Base-by-base conservation (phyloP, 2,888 invertebrate species). In the Polydrusus pterygomalis region DNA sequence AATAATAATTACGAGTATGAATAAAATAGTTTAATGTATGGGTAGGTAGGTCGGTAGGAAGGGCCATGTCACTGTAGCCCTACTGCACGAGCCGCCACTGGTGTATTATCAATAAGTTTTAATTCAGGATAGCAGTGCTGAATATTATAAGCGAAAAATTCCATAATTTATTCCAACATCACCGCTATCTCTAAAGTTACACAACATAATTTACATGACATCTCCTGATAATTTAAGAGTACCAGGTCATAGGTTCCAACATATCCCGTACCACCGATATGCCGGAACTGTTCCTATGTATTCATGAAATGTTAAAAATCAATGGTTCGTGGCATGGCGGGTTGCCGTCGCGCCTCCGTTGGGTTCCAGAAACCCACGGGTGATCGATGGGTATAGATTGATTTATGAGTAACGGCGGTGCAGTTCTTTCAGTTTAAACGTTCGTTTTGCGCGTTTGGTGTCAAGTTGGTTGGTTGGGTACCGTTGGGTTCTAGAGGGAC, bases 351-450 rank as follows among this genome's bases (percentile, higher is more conserved):
- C 20, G 65, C 17, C 73, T 71, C 73, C 38, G 68, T 45, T 69
- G 69, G 74, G 30, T 67, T 62, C 54, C 74, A 60, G 62, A 68
- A 47, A 68, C 54, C 74, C 63, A 40, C 17, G 47, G 68, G 63
- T 74, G 74, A 74, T 74, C 51, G 74, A 73, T 73, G 51, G 51
- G 38, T 18, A 8, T 30, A 20, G 13, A 69, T 43, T 67, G 49
- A 67, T 73, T 65, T 68, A 73, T 51, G n/a, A 51, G 10, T 54
- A 68, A 56, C 51, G 38, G 38, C 10, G 60, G 47, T 70, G 62
- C 69, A 25, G 58, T 45, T 49, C 70, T 62, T 49, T 62, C 34
- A 10, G 11, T 15, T 40, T 40, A 9, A 45, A 45, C 20, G 40
- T 60, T 18, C 30, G 3, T 60, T 17, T 40, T 60, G 38, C 58